Percentiles rank a stretch among this genome's conserved stretches.
phyloP scores from a whole-genome alignment of 1,140 invertebrate species.

The Drosophila ohnishii region DNA sequence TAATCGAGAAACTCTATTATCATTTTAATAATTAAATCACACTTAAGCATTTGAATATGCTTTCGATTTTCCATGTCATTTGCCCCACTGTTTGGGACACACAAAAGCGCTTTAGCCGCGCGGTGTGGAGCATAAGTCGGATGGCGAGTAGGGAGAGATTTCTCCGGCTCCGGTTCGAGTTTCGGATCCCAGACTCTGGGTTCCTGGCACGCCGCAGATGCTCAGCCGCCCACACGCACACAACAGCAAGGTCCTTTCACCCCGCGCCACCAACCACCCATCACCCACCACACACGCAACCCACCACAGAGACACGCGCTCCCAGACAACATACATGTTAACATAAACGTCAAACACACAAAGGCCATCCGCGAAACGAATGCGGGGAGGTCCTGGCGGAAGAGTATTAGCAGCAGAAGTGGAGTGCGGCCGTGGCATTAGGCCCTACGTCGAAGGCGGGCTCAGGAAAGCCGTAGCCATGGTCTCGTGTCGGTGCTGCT shows the following conservation, averaged over 20 bases:
- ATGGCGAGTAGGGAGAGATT: conserved; percentile 37
- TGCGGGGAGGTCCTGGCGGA: background rate
- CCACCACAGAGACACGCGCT: conserved; percentile 59
- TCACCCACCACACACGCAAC: conserved; percentile 14
- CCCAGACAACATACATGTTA: conserved; percentile 76
- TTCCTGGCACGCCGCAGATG: conserved; percentile 72
- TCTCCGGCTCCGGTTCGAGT: conserved; percentile 40
- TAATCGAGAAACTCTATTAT: background rate
- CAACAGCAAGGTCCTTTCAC: conserved; percentile 8
- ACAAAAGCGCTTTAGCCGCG: conserved; percentile 45
- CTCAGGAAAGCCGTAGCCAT: conserved; percentile 40
- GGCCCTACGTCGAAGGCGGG: conserved; percentile 19
- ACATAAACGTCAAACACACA: conserved; percentile 81
- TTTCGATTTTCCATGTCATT: conserved; percentile 18
- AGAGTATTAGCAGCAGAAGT: conserved; percentile 36
- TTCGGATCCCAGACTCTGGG: conserved; percentile 49
- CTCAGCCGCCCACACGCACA: conserved; percentile 46
- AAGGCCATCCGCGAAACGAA: conserved; percentile 44
- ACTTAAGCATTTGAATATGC: background rate
- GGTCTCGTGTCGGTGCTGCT: conserved; percentile 10
- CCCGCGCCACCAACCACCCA: conserved; percentile 15
- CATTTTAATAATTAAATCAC: background rate
- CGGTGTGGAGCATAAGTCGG: conserved; percentile 42
- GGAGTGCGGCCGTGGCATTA: conserved; percentile 37
- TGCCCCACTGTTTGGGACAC: conserved; percentile 36